These are phyloP conservation scores for Crossaster papposus DNA, from an alignment of 53 echinoderm and acorn worm genomes.

Conservation along the genomic window DNA sequence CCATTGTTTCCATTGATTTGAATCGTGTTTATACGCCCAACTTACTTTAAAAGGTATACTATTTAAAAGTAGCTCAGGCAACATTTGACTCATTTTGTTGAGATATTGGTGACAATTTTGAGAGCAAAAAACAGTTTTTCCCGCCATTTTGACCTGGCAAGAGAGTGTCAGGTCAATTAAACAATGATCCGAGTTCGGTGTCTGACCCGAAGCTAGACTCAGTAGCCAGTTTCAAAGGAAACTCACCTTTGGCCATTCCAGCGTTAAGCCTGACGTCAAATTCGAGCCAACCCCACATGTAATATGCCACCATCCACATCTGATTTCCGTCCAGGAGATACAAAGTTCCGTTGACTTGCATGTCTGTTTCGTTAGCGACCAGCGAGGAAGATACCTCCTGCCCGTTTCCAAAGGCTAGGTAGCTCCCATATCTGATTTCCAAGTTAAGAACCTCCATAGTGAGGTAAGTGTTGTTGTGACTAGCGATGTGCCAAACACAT, in stretches of 20 bases:
- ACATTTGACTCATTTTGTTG: too few relatives aligned
- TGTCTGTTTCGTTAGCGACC: background rate
- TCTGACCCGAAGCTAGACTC: too few relatives aligned
- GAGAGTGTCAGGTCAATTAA: too few relatives aligned
- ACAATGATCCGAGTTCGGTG: too few relatives aligned
- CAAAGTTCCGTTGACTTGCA: background rate
- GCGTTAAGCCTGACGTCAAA: background rate
- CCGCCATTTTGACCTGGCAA: too few relatives aligned
- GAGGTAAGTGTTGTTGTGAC: background rate
- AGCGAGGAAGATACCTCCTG: background rate
- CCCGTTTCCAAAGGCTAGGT: background rate
- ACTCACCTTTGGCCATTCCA: background rate
- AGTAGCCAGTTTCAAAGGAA: background rate
- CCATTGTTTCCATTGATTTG: too few relatives aligned
- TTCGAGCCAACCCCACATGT: background rate
- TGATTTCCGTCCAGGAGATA: slow-evolving; percentile 12
- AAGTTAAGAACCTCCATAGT: background rate
- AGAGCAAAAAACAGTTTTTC: too few relatives aligned
- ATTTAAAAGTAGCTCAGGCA: too few relatives aligned
- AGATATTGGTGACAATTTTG: too few relatives aligned
- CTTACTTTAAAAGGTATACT: too few relatives aligned
- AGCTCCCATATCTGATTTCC: background rate
- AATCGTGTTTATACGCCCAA: too few relatives aligned
- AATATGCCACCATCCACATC: slow-evolving; percentile 15
- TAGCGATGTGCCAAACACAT: background rate